Evolutionary conservation across 2,888 invertebrate species (phyloP).

Genomic region (Eupeodes latifasciatus): DNA sequence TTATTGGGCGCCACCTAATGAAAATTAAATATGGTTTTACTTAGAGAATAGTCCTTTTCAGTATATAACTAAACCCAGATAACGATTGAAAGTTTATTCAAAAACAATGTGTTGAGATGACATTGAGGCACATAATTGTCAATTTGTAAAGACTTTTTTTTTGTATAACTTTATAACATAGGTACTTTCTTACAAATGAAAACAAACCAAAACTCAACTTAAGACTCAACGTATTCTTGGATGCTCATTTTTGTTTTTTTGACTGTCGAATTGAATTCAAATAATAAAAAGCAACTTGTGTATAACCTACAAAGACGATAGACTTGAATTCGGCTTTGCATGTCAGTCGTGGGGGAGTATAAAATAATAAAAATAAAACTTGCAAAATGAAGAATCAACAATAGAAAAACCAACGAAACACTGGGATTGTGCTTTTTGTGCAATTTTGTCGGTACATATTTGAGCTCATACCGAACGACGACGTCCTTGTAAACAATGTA

Average conservation of each 20-base stretch:
- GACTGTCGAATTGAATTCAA: slow-evolving; percentile 62
- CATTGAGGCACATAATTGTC: too few relatives aligned
- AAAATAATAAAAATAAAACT: not conserved
- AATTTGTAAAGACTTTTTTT: too few relatives aligned
- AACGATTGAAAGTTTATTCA: too few relatives aligned
- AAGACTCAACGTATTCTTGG: slow-evolving; percentile 32
- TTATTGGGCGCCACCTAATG: too few relatives aligned
- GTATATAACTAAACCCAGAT: too few relatives aligned
- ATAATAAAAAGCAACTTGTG: slow-evolving; percentile 53
- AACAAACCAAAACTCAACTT: not conserved
- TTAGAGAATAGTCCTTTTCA: too few relatives aligned
- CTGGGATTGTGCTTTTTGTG: slow-evolving; percentile 62
- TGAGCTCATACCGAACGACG: slow-evolving; percentile 15
- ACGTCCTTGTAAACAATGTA: slow-evolving; percentile 18
- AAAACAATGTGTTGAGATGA: too few relatives aligned
- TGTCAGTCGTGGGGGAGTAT: slow-evolving; percentile 11
- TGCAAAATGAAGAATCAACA: slow-evolving; percentile 67
- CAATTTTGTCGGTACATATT: not conserved
- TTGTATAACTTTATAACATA: not conserved
- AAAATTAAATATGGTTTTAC: too few relatives aligned
- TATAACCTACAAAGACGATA: not conserved
- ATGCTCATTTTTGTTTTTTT: slow-evolving; percentile 55
- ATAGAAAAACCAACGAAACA: slow-evolving; percentile 49
- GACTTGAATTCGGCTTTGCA: slow-evolving; percentile 1
- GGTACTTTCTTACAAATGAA: not conserved